A percentile compares a stretch with the other conserved stretches of the same genome.
These are phyloP conservation scores for Athalia circularis DNA, from an alignment of 2,888 invertebrate species.

Conservation along the genomic window DNA sequence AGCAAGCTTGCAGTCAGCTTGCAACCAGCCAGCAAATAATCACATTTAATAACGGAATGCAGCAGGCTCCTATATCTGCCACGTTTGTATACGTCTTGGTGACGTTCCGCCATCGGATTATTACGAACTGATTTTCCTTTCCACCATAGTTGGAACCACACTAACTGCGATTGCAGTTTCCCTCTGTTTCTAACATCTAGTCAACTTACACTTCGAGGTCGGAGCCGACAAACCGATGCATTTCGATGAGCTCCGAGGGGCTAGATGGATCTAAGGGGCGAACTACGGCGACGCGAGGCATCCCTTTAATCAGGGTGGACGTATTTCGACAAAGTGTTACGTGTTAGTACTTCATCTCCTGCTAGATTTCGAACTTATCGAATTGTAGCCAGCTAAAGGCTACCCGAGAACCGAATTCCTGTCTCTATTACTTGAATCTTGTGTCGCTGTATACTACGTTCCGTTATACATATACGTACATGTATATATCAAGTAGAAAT, in stretches of 20 bases:
- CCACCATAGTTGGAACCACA: background rate
- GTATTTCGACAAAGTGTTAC: constrained; percentile 54
- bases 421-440: background rate
- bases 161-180: constrained; percentile 11
- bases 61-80: constrained; percentile 18
- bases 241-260: constrained; percentile 11
- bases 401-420: background rate
- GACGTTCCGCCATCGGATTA: constrained; percentile 22
- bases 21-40: constrained; percentile 17
- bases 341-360: constrained; percentile 48
- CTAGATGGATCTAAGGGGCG: background rate
- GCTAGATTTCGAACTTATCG: constrained; percentile 67
- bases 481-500: too few species aligned
- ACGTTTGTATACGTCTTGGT: constrained; percentile 12
- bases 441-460: background rate
- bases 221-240: constrained; percentile 33
- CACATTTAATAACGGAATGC: constrained; percentile 15
- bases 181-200: constrained; percentile 19
- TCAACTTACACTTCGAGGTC: constrained; percentile 25
- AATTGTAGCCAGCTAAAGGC: constrained; percentile 59
- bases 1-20: too few species aligned
- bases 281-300: background rate
- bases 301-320: constrained; percentile 31
- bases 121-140: constrained; percentile 19
- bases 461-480: too few species aligned